Conservation (phyloP, 2,888 invertebrate genomes). For the Scaeva pyrastri region DNA sequence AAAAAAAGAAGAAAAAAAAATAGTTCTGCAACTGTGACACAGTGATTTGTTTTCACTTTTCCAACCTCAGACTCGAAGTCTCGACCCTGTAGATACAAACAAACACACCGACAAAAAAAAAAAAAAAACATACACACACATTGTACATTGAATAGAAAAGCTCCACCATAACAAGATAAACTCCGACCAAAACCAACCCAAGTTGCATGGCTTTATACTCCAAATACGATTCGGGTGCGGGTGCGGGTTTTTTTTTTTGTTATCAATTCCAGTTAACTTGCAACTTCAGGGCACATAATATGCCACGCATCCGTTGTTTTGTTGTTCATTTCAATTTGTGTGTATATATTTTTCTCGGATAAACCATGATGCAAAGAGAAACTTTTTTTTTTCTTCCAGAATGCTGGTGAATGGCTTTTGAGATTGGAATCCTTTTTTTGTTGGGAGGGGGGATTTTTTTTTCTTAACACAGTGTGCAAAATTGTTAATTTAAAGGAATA, state of each 20-base stretch:
- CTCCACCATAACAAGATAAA: constrained; percentile 56
- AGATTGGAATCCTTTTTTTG: constrained; percentile 4
- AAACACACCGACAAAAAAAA: background rate
- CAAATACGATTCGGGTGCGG: constrained; percentile 32
- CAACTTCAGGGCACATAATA: constrained; percentile 45
- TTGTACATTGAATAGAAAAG: constrained; percentile 18
- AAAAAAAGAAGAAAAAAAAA: constrained; percentile 10
- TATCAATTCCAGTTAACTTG: constrained; percentile 65
- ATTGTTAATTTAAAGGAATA: background rate
- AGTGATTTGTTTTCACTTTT: constrained; percentile 65
- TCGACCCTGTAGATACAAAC: constrained; percentile 17
- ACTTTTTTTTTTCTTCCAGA: constrained; percentile 36
- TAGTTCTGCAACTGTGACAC: constrained; percentile 37
- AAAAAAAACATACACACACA: too few species aligned
- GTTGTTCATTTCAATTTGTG: constrained; percentile 68
- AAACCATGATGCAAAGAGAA: constrained; percentile 50
- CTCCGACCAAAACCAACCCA: constrained; percentile 19
- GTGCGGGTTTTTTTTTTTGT: constrained; percentile 35
- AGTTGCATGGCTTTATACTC: background rate
- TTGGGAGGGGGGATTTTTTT: background rate
- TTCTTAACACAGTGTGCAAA: background rate
- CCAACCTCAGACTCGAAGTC: constrained; percentile 24
- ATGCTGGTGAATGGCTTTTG: background rate
- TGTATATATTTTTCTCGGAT: constrained; percentile 41
- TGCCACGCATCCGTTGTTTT: constrained; percentile 53